Base-by-base conservation (phyloP, 1,140 invertebrate genomes). In the Lethrus apterus region DNA sequence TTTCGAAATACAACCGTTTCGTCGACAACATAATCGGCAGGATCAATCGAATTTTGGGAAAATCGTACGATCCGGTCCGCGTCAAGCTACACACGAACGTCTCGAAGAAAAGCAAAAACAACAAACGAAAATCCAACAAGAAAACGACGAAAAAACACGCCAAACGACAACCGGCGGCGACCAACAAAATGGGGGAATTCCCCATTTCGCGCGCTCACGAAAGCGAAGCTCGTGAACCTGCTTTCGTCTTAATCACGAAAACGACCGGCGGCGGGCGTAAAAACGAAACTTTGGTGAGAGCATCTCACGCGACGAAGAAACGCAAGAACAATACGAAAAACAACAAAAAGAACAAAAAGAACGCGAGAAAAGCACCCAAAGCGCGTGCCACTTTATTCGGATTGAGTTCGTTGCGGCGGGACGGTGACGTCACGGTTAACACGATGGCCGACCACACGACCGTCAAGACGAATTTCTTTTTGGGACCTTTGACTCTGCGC, bases 21-120 rank as follows among this genome's bases (percentile, higher is more conserved):
- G 80, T 89, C 23, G 86, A 89, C 63, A 84, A 77, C 51, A 85
- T 88, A 51, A 71, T 89, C 31, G 78, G 75, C 18, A 76, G 83
- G 48, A 86, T 89, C 61, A 89, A 89, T 65, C 78, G 79, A 52
- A 83, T 87, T 34, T 65, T 89, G 33, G 72, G 78, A 8, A 74
- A 77, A 32, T 85, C 82, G 32, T 89, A 88, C 60, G 85, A 89
- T 63, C 86, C 86, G 1, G 86, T 89, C 24, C 84, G 80, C 33
- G 85, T 89, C 0, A 81, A 83, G 57, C 64, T 89, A n/a, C 75
- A 81, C 30, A 79, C 75, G 4, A 36, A 53, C 33, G 55, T 38
- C 46, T 29, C 59, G 44, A 62, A 59, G 42, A 65, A 51, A 50
- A 71, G 48, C 4, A 69, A 64, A 34, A 56, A 36, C 9, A 59